Conservation (phyloP, 2,113 vertebrate genomes). For the human (Homo sapiens) region GRCh38 chr4:146205001-146205500, state of each 20-base stretch:
- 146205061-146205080: background rate
- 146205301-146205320: background rate
- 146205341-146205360: background rate
- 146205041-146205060: background rate
- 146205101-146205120: background rate
- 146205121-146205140: background rate
- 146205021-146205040: background rate
- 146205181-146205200: background rate
- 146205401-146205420: background rate
- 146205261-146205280: background rate
- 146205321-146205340: background rate
- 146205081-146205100: background rate
- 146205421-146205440: background rate
- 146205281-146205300: background rate
- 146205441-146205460: background rate
- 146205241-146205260: background rate
- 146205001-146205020: background rate
- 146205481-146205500: background rate
- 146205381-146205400: background rate
- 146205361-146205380: background rate
- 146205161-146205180: background rate
- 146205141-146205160: background rate
- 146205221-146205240: background rate
- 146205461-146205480: background rate
- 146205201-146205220: background rate